These are phyloP conservation scores for Odontamblyopus lacepedii DNA, from an alignment of 2,797 vertebrate genomes.

Conservation along the genomic window DNA sequence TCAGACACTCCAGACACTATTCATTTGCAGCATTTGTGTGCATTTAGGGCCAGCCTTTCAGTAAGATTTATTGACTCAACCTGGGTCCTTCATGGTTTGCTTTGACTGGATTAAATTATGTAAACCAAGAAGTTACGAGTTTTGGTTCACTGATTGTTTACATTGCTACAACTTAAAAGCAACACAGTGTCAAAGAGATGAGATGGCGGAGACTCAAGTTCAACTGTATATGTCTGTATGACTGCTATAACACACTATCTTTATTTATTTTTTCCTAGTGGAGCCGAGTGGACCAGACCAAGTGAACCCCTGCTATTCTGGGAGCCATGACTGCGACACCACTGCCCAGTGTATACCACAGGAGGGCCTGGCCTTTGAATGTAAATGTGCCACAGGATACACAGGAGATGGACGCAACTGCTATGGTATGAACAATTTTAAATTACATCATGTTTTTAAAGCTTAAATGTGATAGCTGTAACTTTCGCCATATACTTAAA, in stretches of 20 bases:
- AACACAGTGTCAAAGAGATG: not conserved
- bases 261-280: slow-evolving; percentile 26
- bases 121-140: slow-evolving; percentile 6
- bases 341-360: slow-evolving; percentile 83
- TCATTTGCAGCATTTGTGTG: not conserved
- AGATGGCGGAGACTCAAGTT: not conserved
- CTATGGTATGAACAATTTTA: slow-evolving; percentile 68
- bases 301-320: slow-evolving; percentile 86
- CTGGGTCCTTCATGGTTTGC: slow-evolving; percentile 6
- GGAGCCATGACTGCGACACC: slow-evolving; percentile 85
- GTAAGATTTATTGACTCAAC: slow-evolving; percentile 10
- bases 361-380: slow-evolving; percentile 81
- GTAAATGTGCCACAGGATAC: slow-evolving; percentile 86
- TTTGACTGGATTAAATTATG: slow-evolving; percentile 11
- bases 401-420: slow-evolving; percentile 85
- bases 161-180: not conserved
- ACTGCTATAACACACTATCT: not conserved
- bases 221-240: not conserved
- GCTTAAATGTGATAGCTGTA: not conserved
- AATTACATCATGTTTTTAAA: not conserved
- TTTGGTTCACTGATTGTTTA: slow-evolving; percentile 7
- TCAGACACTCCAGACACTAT: slow-evolving; percentile 15
- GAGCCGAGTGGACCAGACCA: slow-evolving; percentile 40
- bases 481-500: not conserved
- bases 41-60: not conserved